Conservation (phyloP, 2,888 invertebrate genomes). For the Trimorus sp. region DNA sequence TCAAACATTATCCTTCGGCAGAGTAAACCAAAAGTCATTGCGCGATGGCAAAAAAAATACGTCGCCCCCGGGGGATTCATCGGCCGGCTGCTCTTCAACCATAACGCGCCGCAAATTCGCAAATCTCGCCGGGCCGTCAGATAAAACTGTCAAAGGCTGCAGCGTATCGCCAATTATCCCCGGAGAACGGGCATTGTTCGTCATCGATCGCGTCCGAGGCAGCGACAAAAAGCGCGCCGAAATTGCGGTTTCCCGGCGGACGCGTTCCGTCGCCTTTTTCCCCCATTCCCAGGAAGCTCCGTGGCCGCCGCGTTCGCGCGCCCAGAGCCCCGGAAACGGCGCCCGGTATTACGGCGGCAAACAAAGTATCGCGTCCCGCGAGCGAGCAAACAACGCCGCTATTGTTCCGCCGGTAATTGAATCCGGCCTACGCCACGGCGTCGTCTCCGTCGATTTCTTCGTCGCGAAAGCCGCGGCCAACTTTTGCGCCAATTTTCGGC, state of each 20-base stretch:
- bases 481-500: too few species aligned
- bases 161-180: slow-evolving; percentile 59
- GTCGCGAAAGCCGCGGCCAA: neutral
- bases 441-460: neutral
- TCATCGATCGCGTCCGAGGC: slow-evolving; percentile 51
- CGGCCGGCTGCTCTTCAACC: slow-evolving; percentile 39
- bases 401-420: too few species aligned
- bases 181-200: slow-evolving; percentile 55
- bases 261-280: slow-evolving; percentile 16
- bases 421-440: too few species aligned
- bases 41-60: slow-evolving; percentile 47
- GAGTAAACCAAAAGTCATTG: slow-evolving; percentile 45
- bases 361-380: too few species aligned
- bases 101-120: slow-evolving; percentile 53
- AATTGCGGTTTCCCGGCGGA: slow-evolving; percentile 53
- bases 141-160: slow-evolving; percentile 61
- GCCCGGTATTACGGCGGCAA: slow-evolving; percentile 73
- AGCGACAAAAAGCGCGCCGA: slow-evolving; percentile 18
- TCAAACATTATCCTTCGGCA: slow-evolving; percentile 50
- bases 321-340: slow-evolving; percentile 41
- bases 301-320: slow-evolving; percentile 16
- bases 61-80: slow-evolving; percentile 45
- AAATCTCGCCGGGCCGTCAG: slow-evolving; percentile 61
- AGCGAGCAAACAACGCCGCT: slow-evolving; percentile 6
- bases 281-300: neutral